Base-by-base conservation (phyloP, 2,888 invertebrate genomes). In the Scaptomyza flava region DNA sequence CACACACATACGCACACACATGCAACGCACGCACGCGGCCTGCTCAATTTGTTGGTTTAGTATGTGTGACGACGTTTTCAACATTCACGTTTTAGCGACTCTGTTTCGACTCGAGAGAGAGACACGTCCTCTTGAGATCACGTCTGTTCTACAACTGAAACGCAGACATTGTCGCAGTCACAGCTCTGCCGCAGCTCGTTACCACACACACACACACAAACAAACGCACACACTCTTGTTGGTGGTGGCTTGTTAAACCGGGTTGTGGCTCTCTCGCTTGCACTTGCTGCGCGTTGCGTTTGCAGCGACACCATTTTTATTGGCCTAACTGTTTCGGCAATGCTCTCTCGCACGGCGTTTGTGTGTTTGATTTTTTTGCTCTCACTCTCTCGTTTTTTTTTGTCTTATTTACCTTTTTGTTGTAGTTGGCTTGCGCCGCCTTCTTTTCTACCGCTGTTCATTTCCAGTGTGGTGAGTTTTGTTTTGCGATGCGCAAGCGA, bases 121-220 rank as follows among this genome's bases (percentile, higher is more conserved):
- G 67, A 88, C 89, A 91, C 92, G 91, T 92, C 92, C 88, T 89
- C 88, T 89, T 90, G 89, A 91, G 91, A 91, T 91, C 92, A 92
- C 87, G 92, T 91, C 92, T 91, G 89, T 90, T 91, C 86, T 89
- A 90, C 90, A 91, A 92, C 91, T 92, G 89, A 91, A 41, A 90
- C 81, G 66, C 47, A 43, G 47, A 42, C 65, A 27, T 65, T 77
- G 67, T 52, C 70, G 73, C 60, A 58, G 41, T 43, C 34, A 48
- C 51, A 69, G 74, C 81, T 71, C 61, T 63, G 68, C 75, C 46
- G 53, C 61, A 51, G 56, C 57, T 51, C 54, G 51, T 23, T n/a
- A 7, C 17, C 81, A 69, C 70, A 70, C 71, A 62, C 68, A 73
- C 73, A 70, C 71, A 62, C 68, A 73, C 73, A 43, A 52, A 57